Evolutionary conservation across 2,113 vertebrate species (phyloP).

Genomic region (Cygnus atratus): DNA sequence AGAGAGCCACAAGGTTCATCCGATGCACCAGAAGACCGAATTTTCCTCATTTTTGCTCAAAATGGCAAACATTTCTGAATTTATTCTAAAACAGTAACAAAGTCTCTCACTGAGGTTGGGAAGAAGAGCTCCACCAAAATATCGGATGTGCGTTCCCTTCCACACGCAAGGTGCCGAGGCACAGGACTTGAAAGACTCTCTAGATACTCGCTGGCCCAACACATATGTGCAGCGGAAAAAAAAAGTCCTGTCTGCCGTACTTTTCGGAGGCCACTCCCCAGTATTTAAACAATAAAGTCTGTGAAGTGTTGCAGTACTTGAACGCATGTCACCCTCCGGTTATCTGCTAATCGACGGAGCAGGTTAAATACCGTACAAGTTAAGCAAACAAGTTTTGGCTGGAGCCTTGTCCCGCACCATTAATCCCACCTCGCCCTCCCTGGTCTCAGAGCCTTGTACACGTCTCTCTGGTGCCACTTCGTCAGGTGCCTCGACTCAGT

Average conservation of each 20-base stretch:
- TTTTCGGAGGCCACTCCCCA: not conserved
- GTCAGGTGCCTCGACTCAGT: not conserved
- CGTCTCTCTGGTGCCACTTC: rapidly evolving
- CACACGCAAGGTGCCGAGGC: not conserved
- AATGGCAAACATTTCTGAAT: not conserved
- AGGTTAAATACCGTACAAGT: not conserved
- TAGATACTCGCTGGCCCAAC: rapidly evolving
- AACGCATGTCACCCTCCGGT: not conserved
- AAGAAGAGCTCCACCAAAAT: not conserved
- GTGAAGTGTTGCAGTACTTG: not conserved
- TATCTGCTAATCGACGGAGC: not conserved
- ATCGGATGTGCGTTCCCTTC: not conserved
- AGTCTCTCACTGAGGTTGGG: not conserved
- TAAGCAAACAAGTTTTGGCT: not conserved
- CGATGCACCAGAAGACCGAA: not conserved
- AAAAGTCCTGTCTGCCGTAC: not conserved
- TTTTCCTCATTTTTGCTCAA: not conserved
- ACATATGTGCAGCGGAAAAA: rapidly evolving
- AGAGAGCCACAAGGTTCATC: not conserved
- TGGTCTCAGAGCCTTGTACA: not conserved
- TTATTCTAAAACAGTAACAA: not conserved
- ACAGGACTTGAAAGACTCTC: not conserved
- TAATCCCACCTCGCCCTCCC: not conserved
- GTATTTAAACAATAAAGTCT: not conserved
- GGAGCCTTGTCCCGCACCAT: not conserved